A percentile compares a stretch with the other conserved stretches of the same genome.
phyloP scores from a whole-genome alignment of 30 jellyfish, hydroid and myxozoan species.

The Clytia hemisphaerica region DNA sequence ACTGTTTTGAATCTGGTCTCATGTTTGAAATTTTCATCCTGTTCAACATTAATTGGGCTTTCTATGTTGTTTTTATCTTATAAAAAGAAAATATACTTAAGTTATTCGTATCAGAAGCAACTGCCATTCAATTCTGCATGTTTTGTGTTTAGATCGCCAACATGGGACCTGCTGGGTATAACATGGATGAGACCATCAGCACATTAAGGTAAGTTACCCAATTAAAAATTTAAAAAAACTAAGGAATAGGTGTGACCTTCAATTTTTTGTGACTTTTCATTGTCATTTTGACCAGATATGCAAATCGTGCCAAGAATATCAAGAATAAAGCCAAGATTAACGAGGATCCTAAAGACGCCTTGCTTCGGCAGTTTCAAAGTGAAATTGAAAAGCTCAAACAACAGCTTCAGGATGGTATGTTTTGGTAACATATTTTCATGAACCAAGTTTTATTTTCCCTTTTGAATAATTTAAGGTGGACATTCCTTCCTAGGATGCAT shows the following conservation, averaged over 20 bases:
- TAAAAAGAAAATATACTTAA: no score
- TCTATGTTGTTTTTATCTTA: no score
- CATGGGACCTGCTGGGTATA: constrained; percentile 91
- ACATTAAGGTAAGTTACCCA: constrained; percentile 61
- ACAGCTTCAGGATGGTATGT: constrained; percentile 70
- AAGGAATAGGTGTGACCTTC: not conserved
- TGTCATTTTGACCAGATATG: constrained; percentile 52
- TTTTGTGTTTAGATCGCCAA: constrained; percentile 54
- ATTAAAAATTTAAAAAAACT: not conserved
- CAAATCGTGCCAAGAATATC: constrained; percentile 84
- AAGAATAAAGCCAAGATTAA: constrained; percentile 87
- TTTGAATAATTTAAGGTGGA: not conserved
- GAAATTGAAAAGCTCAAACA: constrained; percentile 77
- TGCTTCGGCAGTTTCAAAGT: constrained; percentile 73
- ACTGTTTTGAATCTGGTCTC: no score
- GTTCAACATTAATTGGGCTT: no score
- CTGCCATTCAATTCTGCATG: not conserved
- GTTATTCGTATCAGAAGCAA: no score
- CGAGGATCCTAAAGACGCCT: constrained; percentile 96
- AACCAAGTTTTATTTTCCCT: not conserved
- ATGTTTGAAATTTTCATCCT: no score
- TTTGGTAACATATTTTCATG: not conserved
- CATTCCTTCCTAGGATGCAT: constrained; percentile 1
- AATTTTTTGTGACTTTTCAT: not conserved
- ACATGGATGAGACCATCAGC: constrained; percentile 81